Evolutionary conservation across 2,888 invertebrate species (phyloP).

Genomic region (Nyleta sp.): DNA sequence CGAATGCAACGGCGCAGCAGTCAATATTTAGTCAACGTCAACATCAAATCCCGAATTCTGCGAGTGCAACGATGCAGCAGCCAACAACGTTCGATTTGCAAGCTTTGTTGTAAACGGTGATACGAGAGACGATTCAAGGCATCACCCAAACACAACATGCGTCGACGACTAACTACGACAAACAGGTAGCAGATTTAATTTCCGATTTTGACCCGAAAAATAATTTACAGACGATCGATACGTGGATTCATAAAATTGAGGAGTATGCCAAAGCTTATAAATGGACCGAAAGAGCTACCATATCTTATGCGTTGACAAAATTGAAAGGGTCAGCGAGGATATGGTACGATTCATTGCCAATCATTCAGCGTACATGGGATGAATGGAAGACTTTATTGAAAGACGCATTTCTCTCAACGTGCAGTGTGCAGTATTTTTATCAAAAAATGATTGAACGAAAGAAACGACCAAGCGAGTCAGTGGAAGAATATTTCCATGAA

Average conservation of each 20-base stretch:
- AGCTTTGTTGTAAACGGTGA: conserved; percentile 1
- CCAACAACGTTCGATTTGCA: conserved; percentile 3
- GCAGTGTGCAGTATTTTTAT: conserved; percentile 21
- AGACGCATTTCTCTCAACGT: conserved; percentile 1
- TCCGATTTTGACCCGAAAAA: conserved; percentile 32
- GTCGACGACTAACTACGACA: conserved; percentile 7
- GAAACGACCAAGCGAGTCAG: conserved; percentile 10
- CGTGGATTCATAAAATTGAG: conserved; percentile 28
- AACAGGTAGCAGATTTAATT: conserved; percentile 22
- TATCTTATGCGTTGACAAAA: conserved; percentile 21
- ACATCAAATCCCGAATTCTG: no score
- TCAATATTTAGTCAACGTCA: no score
- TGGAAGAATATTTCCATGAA: conserved; percentile 38
- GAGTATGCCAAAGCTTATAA: conserved; percentile 23
- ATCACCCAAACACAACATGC: background rate
- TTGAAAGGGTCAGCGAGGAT: conserved; percentile 23
- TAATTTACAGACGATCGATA: conserved; percentile 6
- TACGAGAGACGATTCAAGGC: conserved; percentile 22
- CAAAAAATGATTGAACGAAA: conserved; percentile 25
- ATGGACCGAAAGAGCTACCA: conserved; percentile 16
- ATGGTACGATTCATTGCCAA: conserved; percentile 32
- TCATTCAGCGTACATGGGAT: conserved; percentile 1
- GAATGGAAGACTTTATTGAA: conserved; percentile 14
- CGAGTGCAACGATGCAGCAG: background rate
- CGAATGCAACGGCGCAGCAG: no score